Percentiles rank a stretch among this genome's conserved stretches.
Evolutionary conservation across 1,140 invertebrate genomes (phyloP).

Genomic region (Drosophila kanapiae): DNA sequence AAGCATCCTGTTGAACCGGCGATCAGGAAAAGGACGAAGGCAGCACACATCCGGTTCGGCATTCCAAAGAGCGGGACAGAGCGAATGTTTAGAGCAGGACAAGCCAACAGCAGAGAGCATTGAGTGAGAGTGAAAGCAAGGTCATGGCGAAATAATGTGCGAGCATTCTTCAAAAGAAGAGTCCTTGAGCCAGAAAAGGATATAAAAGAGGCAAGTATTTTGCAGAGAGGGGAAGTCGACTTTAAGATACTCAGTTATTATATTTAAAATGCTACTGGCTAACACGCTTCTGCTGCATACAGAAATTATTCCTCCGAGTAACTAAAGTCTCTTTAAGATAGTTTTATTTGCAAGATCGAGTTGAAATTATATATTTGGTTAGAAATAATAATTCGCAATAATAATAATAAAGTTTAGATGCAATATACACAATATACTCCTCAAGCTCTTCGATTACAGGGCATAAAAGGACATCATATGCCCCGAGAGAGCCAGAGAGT

Average conservation of each 20-base stretch:
- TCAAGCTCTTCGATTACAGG: not conserved
- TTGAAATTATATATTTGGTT: not conserved
- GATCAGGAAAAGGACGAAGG: conserved; percentile 55
- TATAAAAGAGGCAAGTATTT: not conserved
- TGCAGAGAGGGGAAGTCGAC: not conserved
- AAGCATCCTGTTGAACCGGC: conserved; percentile 76
- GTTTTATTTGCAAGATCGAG: not conserved
- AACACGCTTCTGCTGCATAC: too few species aligned
- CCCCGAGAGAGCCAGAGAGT: not conserved
- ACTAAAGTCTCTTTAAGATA: not conserved
- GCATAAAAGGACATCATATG: not conserved
- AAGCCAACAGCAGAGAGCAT: not conserved
- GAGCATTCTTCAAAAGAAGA: conserved; percentile 13
- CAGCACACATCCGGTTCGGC: conserved; percentile 42
- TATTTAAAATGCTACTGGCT: not conserved
- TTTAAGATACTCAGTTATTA: not conserved
- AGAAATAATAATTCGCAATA: not conserved
- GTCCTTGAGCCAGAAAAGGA: conserved; percentile 59
- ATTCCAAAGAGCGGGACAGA: conserved; percentile 43
- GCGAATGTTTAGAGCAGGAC: not conserved
- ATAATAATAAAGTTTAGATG: rapidly evolving
- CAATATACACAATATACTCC: not conserved
- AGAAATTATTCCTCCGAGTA: not conserved
- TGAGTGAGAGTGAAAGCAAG: conserved; percentile 45
- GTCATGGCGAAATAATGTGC: conserved; percentile 48